These are phyloP conservation scores for Parasteatoda lunata DNA, from an alignment of 2,888 invertebrate species.

Conservation along the genomic window DNA sequence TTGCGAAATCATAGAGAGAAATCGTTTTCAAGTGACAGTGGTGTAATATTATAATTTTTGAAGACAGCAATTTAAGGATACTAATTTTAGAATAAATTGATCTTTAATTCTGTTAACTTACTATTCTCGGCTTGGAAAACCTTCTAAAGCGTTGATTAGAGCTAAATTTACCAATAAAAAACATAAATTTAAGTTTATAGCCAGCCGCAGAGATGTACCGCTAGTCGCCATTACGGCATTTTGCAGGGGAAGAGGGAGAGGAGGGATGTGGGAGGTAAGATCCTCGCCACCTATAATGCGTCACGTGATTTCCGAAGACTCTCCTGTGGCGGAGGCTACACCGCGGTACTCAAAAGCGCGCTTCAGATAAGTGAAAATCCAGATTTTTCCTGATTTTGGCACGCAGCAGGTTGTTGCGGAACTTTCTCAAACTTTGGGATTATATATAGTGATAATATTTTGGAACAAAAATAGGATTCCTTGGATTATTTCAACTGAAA, in stretches of 20 bases:
- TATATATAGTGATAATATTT: too few species aligned
- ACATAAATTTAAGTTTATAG: constrained; percentile 42
- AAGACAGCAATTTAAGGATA: neutral
- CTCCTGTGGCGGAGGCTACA: constrained; percentile 47
- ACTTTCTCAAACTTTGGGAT: neutral
- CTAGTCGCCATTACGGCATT: constrained; percentile 66
- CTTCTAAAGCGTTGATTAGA: constrained; percentile 37
- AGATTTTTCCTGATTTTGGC: neutral
- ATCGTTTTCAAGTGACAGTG: constrained; percentile 17
- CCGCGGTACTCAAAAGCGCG: constrained; percentile 31
- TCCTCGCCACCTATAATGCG: constrained; percentile 50
- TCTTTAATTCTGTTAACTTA: constrained; percentile 12
- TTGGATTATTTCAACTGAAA: too few species aligned
- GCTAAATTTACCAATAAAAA: constrained; percentile 41
- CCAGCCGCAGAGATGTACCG: constrained; percentile 43
- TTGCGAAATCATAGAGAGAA: constrained; percentile 55
- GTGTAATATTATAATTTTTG: neutral
- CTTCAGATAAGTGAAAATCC: constrained; percentile 12
- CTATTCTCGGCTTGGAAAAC: constrained; percentile 58
- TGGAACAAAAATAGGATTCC: too few species aligned
- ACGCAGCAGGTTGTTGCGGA: constrained; percentile 32
- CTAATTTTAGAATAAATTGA: neutral
- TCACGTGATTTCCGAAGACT: constrained; percentile 49
- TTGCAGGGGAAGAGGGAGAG: constrained; percentile 37
- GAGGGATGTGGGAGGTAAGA: constrained; percentile 13